phyloP scores from a whole-genome alignment of 2,113 vertebrate species.

The Nerophis ophidion region DNA sequence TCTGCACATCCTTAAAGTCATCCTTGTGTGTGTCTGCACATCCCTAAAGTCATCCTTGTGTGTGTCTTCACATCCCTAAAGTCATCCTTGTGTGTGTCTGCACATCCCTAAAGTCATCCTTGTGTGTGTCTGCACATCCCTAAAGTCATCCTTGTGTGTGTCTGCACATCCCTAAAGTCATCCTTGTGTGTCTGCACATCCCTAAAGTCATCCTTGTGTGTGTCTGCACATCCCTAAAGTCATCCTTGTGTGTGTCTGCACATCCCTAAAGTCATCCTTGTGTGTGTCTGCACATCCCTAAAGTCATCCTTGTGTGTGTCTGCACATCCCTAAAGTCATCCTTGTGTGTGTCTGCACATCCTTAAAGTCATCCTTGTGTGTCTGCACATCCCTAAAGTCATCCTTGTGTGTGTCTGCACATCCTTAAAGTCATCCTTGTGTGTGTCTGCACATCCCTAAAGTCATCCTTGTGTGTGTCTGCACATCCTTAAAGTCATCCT shows the following conservation, averaged over 20 bases:
- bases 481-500: constrained; percentile 1
- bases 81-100: constrained; percentile 25
- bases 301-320: constrained; percentile 24
- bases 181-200: constrained; percentile 18
- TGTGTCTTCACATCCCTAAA: constrained; percentile 12
- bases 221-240: constrained; percentile 9
- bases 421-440: constrained; percentile 2
- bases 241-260: constrained; percentile 24
- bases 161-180: constrained; percentile 4
- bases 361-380: too few relatives aligned
- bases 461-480: constrained; percentile 25
- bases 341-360: constrained; percentile 19
- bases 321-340: background rate
- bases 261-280: background rate
- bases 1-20: constrained; percentile 2
- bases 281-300: constrained; percentile 12
- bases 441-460: constrained; percentile 12
- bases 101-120: constrained; percentile 3
- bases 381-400: constrained; percentile 4
- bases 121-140: constrained; percentile 13
- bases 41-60: constrained; percentile 5
- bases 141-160: constrained; percentile 22
- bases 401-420: constrained; percentile 21
- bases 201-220: constrained; percentile 13
- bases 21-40: constrained; percentile 21